A percentile compares a stretch with the other conserved stretches of the same genome.
Conservation (phyloP, 2,797 vertebrate genomes). For the Silurus aristotelis region DNA sequence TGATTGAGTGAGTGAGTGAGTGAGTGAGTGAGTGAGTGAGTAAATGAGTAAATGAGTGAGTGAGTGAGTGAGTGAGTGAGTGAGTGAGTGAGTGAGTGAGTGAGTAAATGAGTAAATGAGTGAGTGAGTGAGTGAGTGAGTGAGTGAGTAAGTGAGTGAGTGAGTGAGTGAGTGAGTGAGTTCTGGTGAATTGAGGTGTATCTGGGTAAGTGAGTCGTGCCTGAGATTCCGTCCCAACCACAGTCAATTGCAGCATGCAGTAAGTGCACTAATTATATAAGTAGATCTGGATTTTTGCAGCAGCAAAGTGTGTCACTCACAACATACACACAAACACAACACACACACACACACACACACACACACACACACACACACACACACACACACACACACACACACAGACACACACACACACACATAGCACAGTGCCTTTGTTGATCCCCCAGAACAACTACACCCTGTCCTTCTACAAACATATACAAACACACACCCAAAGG, state of each 20-base stretch:
- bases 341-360: not conserved
- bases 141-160: too few species aligned
- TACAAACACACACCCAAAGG: conserved; percentile 26
- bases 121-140: too few species aligned
- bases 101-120: too few species aligned
- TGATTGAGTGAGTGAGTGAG: too few species aligned
- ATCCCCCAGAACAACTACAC: conserved; percentile 22
- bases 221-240: conserved; percentile 9
- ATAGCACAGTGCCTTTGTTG: conserved; percentile 23
- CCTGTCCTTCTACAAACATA: conserved; percentile 19
- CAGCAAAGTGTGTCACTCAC: not conserved
- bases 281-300: conserved; percentile 15
- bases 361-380: conserved; percentile 7
- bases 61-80: too few species aligned
- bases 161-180: too few species aligned
- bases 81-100: too few species aligned
- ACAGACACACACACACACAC: conserved; percentile 1
- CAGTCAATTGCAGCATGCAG: conserved; percentile 15
- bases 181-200: not conserved
- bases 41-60: too few species aligned
- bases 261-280: conserved; percentile 26
- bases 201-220: conserved; percentile 18
- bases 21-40: too few species aligned
- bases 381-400: conserved; percentile 1
- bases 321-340: not conserved